Percentiles rank a stretch among this genome's conserved stretches.
Conservation (phyloP, 2,888 invertebrate genomes). For the Willowsia nigromaculata region DNA sequence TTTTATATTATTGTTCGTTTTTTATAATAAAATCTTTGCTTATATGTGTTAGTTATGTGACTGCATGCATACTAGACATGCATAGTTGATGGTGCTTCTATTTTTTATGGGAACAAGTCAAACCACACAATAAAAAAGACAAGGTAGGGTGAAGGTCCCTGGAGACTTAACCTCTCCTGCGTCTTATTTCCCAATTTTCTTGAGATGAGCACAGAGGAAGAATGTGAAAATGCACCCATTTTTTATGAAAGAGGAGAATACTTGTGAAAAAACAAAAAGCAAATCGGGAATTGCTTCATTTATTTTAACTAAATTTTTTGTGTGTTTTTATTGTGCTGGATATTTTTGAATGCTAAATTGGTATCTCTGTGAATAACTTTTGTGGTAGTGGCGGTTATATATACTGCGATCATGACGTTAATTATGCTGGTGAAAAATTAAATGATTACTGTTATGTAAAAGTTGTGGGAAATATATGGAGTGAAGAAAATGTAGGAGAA, state of each 20-base stretch:
- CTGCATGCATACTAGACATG: not conserved
- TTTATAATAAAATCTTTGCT: constrained; percentile 3
- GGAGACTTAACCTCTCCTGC: constrained; percentile 61
- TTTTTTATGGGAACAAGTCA: constrained; percentile 22
- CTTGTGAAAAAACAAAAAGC: too few species aligned
- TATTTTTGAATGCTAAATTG: too few species aligned
- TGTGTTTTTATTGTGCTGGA: too few species aligned
- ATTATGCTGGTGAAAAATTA: too few species aligned
- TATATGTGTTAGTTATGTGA: not conserved
- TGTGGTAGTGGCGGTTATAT: too few species aligned
- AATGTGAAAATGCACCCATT: constrained; percentile 13
- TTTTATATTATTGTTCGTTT: constrained; percentile 28
- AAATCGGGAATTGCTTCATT: too few species aligned
- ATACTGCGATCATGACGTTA: too few species aligned
- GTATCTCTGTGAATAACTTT: too few species aligned
- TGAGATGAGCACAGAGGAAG: not conserved
- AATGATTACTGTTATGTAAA: not conserved
- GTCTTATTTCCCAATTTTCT: constrained; percentile 12
- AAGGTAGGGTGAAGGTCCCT: constrained; percentile 65
- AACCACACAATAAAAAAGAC: constrained; percentile 30
- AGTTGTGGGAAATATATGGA: not conserved
- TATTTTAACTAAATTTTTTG: too few species aligned
- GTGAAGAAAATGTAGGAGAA: constrained; percentile 21
- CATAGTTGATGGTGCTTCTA: not conserved
- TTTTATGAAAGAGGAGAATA: not conserved